Base-by-base conservation (phyloP, 2,113 vertebrate species). In the Melanotaenia duboulayi region DNA sequence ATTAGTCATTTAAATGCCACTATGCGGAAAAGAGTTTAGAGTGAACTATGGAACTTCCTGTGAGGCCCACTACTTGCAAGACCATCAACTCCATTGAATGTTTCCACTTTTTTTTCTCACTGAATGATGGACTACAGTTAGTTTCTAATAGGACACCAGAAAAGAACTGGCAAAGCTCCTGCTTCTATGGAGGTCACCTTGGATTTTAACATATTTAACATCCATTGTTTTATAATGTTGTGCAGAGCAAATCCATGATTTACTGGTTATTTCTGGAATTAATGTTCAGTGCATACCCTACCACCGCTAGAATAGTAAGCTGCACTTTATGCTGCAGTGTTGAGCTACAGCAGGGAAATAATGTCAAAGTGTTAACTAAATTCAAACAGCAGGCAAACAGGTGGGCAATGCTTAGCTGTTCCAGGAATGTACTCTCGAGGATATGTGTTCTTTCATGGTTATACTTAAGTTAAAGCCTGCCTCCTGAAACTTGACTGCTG, bases 401-500 rank as follows among this genome's bases (percentile, higher is more conserved):
- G 70, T 80, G 73, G 63, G 72, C 42, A 51, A 16, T 24, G 50
- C 51, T 81, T 82, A 62, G 65, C 55, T 52, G 71, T 74, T 85
- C 76, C 23, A 68, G 61, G 78, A 71, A 75, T 79, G 61, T 78
- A 60, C 72, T 85, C 42, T 59, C 0, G 22, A 71, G 74, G 62
- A 83, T 90, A 60, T 85, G 86, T 76, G 68, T 87, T 77, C 71
- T 84, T 86, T 76, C 78, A 74, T 81, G 77, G 64, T 65, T 84
- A 61, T 85, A 66, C 69, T 83, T 65, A 66, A 60, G 71, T 80
- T 88, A 80, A 88, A 89, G 72, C 76, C 42, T 85, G 73, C 71
- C 74, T 87, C 67, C 71, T 88, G 69, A 90, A 90, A 84, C 78
- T 50, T 68, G 44, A 85, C 80, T 85, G 77, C 85, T 84, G 91